Conservation (phyloP, 2,797 vertebrate genomes). For the Lepidocolaptes lacrymiger region DNA sequence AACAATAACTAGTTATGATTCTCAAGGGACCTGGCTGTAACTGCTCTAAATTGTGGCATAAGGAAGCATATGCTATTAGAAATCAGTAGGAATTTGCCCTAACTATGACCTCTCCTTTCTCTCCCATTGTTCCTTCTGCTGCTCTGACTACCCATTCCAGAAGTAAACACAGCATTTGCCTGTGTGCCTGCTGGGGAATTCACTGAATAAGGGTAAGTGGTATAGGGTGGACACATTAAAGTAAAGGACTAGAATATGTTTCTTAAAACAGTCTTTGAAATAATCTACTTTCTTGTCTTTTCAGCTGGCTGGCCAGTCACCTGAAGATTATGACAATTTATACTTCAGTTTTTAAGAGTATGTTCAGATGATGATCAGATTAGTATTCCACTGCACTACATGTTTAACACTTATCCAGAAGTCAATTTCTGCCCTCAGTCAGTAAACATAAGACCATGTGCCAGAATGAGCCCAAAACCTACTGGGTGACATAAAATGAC, state of each 20-base stretch:
- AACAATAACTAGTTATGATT: neutral
- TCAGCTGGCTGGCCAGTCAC: neutral
- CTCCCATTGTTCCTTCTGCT: neutral
- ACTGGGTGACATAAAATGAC: neutral
- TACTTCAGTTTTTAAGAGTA: neutral
- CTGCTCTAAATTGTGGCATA: neutral
- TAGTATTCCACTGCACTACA: neutral
- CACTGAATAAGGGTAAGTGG: neutral
- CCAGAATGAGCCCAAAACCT: neutral
- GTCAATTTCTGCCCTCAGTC: neutral
- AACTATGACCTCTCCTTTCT: neutral
- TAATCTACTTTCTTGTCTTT: neutral
- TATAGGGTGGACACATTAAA: neutral
- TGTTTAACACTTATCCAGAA: neutral
- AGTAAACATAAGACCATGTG: neutral
- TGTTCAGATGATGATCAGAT: neutral
- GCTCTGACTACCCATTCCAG: neutral
- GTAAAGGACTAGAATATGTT: neutral
- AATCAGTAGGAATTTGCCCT: neutral
- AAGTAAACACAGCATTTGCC: neutral
- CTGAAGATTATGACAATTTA: neutral
- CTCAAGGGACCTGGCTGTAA: neutral
- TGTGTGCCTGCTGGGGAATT: neutral
- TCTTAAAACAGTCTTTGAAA: neutral
- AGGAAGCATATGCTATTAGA: neutral